Evolutionary conservation across 1,140 invertebrate genomes (phyloP).

Genomic region (Drosophila kohkoa): DNA sequence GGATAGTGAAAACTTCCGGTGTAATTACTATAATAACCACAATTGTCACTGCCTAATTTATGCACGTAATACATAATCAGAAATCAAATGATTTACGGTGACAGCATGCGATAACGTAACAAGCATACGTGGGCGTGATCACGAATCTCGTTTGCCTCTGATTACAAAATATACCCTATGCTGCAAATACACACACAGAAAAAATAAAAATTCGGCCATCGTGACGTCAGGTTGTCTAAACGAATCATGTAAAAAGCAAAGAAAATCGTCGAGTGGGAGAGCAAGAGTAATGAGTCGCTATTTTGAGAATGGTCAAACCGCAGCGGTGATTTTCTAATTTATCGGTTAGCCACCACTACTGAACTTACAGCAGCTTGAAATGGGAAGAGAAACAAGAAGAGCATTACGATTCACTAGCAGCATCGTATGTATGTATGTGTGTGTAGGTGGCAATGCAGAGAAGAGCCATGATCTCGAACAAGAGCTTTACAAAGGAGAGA

Average conservation of each 20-base stretch:
- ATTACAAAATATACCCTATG: background rate
- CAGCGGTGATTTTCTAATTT: background rate
- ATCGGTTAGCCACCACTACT: background rate
- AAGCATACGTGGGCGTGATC: constrained; percentile 2
- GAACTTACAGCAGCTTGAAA: background rate
- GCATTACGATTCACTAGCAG: background rate
- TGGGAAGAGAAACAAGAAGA: background rate
- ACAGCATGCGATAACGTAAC: constrained; percentile 13
- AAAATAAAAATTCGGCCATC: background rate
- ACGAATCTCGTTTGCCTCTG: background rate
- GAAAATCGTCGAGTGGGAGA: background rate
- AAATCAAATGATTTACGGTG: constrained; percentile 16
- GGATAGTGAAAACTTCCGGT: background rate
- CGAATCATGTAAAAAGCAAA: background rate
- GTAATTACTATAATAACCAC: constrained; percentile 26
- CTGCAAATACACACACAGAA: too few relatives aligned
- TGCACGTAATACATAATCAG: background rate
- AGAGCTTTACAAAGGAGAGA: background rate
- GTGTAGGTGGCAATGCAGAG: background rate
- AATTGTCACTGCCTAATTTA: constrained; percentile 8
- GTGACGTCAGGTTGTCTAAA: background rate
- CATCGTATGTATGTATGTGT: background rate
- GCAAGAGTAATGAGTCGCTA: background rate
- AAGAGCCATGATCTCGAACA: background rate
- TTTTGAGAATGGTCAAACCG: background rate